These are phyloP conservation scores for Nyctibius grandis DNA, from an alignment of 2,797 vertebrate genomes.

Conservation along the genomic window DNA sequence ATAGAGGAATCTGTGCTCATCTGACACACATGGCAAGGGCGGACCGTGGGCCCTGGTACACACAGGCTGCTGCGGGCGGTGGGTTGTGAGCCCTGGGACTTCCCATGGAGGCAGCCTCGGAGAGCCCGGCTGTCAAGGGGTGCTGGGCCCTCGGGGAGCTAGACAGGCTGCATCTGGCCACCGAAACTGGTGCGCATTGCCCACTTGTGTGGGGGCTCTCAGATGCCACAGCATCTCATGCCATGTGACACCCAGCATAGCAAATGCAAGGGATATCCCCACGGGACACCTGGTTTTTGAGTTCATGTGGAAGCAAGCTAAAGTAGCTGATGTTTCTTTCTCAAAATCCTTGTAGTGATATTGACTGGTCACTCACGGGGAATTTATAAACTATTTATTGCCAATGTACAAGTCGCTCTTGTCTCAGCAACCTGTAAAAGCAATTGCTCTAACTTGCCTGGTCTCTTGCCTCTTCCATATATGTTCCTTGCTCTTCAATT, in stretches of 20 bases:
- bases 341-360: neutral
- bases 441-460: neutral
- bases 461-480: neutral
- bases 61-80: neutral
- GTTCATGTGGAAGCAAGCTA: neutral
- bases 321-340: neutral
- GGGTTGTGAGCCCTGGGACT: neutral
- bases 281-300: neutral
- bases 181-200: rapidly evolving
- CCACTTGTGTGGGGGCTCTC: neutral
- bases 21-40: rapidly evolving
- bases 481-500: neutral
- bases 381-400: neutral
- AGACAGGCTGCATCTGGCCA: neutral
- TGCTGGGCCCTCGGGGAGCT: neutral
- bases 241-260: neutral
- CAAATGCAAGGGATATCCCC: neutral
- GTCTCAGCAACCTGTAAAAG: neutral
- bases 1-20: neutral
- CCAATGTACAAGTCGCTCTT: neutral
- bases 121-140: neutral
- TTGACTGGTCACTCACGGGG: neutral
- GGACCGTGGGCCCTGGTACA: rapidly evolving
- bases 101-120: neutral
- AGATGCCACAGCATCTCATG: neutral